Base-by-base conservation (phyloP, 2,113 vertebrate species). In the Collichthys lucidus region DNA sequence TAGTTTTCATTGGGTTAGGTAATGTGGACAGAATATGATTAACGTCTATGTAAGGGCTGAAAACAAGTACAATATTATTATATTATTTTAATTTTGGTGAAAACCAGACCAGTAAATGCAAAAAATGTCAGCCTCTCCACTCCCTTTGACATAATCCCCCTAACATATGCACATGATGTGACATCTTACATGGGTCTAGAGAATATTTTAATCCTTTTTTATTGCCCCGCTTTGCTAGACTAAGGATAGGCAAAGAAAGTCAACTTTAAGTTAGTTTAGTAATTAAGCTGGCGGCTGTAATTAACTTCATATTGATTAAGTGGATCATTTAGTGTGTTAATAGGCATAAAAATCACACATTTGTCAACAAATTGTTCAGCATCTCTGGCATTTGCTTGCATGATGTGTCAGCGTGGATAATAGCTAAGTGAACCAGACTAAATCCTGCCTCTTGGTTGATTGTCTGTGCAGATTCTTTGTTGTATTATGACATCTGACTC, bases 141-240 rank as follows among this genome's bases (percentile, higher is more conserved):
- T 74, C n/a, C 35, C 4, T 77, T 65, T 73, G 78, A 84, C 85
- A 84, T 85, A 69, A 90, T 83, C 86, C 79, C 47, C 31, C 71
- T 82, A 67, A 56, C 52, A 53, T 71, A 59, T 73, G 55, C 70
- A 67, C 77, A 73, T 86, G 83, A 67, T 80, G 69, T 55, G 76
- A 74, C 77, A 59, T 79, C 65, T 89, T 81, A 74, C 65, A 72
- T 15, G 19, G 56, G 20, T 26, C 20, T n/a, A 46, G 35, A 74
- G 73, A 64, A 59, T 49, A 31, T 77, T 89, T 84, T 87, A 89
- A 87, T 89, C 76, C 79, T 22, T 11, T 26, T 86, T 89, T 65
- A 67, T 85, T 74, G 55, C 68, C 44, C 59, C 16, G 66, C 49
- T 68, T 40, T 47, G 72, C 64, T 68, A 3, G 9, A 47, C 50